Evolutionary conservation across 2,888 invertebrate species (phyloP).

Genomic region (Endomychus coccineus): DNA sequence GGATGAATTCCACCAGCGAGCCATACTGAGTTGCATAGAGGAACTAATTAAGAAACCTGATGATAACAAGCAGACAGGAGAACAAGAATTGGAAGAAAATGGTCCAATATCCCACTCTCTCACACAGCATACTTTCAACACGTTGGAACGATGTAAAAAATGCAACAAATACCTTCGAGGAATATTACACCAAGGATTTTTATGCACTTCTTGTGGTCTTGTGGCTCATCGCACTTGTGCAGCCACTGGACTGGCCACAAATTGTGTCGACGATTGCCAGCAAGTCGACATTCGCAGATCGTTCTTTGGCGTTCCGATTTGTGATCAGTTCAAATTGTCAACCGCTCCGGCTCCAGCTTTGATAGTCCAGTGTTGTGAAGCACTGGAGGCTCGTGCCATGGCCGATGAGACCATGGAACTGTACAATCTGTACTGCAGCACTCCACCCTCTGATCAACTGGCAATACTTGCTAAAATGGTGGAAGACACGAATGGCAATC

Average conservation of each 20-base stretch:
- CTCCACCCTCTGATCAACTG: constrained; percentile 54
- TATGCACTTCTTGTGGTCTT: constrained; percentile 66
- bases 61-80: constrained; percentile 26
- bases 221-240: constrained; percentile 64
- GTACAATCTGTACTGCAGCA: constrained; percentile 59
- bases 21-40: constrained; percentile 59
- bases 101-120: constrained; percentile 42
- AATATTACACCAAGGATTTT: constrained; percentile 61
- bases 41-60: constrained; percentile 48
- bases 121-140: constrained; percentile 59
- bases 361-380: constrained; percentile 50
- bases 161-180: constrained; percentile 66
- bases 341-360: constrained; percentile 51
- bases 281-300: constrained; percentile 30
- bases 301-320: constrained; percentile 58
- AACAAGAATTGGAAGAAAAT: constrained; percentile 22
- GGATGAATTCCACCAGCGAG: constrained; percentile 64
- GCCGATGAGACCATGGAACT: constrained; percentile 50
- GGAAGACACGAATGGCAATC: constrained; percentile 40
- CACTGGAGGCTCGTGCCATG: constrained; percentile 53
- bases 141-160: constrained; percentile 62
- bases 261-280: not conserved
- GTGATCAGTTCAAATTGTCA: constrained; percentile 52
- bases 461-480: constrained; percentile 50
- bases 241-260: constrained; percentile 52